phyloP scores from a whole-genome alignment of 2,888 invertebrate species.

The Latrodectus elegans region DNA sequence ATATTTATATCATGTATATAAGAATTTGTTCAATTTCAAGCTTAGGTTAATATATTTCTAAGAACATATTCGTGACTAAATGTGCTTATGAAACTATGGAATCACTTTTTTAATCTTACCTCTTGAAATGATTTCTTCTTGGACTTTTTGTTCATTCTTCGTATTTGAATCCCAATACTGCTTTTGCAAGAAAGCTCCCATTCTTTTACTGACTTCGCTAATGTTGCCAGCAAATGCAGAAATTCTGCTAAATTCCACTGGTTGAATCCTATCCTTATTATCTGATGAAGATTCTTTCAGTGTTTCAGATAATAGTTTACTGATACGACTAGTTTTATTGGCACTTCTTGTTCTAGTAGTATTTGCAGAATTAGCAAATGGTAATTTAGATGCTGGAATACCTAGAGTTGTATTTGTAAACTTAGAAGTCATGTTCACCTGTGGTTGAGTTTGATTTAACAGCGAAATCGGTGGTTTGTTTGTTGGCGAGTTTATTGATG shows the following conservation, averaged over 20 bases:
- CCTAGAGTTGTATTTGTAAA: background rate
- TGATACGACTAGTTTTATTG: slow-evolving; percentile 7
- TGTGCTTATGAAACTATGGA: background rate
- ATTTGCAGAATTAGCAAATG: background rate
- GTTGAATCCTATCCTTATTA: background rate
- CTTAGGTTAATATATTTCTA: background rate
- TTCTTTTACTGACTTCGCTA: slow-evolving; percentile 49
- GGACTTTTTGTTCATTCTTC: background rate
- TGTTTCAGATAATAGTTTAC: background rate
- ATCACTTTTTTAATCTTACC: slow-evolving; percentile 15
- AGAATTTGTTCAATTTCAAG: no score
- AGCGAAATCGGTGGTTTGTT: background rate
- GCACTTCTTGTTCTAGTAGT: background rate
- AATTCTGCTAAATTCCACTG: slow-evolving; percentile 18
- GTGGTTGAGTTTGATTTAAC: background rate
- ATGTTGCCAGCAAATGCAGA: slow-evolving; percentile 46
- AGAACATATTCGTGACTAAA: background rate
- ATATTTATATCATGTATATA: no score
- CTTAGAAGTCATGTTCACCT: background rate
- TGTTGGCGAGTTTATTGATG: background rate
- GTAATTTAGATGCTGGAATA: background rate
- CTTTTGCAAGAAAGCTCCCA: slow-evolving; percentile 45
- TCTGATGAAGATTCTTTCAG: background rate
- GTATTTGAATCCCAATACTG: slow-evolving; percentile 50
- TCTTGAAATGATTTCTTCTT: slow-evolving; percentile 19